A percentile compares a stretch with the other conserved stretches of the same genome.
Conservation (phyloP, 1,140 invertebrate genomes). For the Neotoxoptera formosana region DNA sequence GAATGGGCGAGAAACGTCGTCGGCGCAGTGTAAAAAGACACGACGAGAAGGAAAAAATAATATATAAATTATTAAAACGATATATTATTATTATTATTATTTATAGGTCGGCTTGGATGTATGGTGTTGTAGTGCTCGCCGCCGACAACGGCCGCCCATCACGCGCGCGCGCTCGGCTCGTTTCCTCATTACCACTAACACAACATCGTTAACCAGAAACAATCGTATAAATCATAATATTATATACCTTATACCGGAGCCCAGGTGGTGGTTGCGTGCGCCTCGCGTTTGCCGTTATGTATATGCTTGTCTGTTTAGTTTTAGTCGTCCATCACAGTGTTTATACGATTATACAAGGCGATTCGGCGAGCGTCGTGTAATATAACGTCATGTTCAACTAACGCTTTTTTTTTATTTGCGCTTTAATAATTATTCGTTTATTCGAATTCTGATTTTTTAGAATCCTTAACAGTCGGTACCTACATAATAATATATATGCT, state of each 20-base stretch:
- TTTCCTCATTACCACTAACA: constrained; percentile 35
- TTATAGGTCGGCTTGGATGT: neutral
- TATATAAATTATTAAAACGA: neutral
- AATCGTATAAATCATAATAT: constrained; percentile 16
- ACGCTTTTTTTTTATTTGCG: no score
- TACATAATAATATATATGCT: no score
- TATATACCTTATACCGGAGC: neutral
- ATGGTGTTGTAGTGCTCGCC: neutral
- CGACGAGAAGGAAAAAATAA: neutral
- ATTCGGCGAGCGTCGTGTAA: neutral
- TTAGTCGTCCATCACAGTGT: neutral
- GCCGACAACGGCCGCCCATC: constrained; percentile 20
- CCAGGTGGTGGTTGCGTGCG: neutral
- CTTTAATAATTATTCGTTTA: no score
- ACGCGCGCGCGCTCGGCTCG: neutral
- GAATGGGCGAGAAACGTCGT: neutral
- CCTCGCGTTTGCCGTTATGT: neutral
- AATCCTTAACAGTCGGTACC: no score
- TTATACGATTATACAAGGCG: neutral
- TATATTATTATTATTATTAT: neutral
- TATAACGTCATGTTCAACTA: no score
- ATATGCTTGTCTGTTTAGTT: neutral
- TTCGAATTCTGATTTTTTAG: no score
- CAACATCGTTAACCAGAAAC: constrained; percentile 28
- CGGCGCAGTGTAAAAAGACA: neutral